These are phyloP conservation scores for Carassius gibelio DNA, from an alignment of 2,113 vertebrate species.

Conservation along the genomic window DNA sequence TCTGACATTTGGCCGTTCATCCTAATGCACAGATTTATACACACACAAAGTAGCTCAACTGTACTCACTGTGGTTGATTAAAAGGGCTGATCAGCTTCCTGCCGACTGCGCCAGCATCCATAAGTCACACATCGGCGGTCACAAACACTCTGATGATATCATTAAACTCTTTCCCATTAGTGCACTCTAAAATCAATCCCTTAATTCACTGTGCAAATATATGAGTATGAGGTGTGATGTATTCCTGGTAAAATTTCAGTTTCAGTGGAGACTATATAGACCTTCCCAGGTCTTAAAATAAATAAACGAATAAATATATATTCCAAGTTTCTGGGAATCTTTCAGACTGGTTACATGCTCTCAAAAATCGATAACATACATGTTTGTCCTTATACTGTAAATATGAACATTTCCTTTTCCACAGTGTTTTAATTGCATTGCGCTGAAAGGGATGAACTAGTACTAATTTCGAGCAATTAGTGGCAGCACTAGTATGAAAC, in stretches of 20 bases:
- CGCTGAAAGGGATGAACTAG: not conserved
- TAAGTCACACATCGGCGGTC: conserved; percentile 40
- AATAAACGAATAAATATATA: not conserved
- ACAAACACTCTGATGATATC: conserved; percentile 57
- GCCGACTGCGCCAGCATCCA: conserved; percentile 1
- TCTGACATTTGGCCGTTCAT: not conserved
- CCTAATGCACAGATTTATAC: conserved; percentile 4
- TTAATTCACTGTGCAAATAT: conserved; percentile 46
- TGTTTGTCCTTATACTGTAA: not conserved
- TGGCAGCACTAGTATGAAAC: not conserved
- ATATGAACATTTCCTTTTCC: not conserved
- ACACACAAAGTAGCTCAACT: not conserved
- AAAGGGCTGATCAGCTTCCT: not conserved
- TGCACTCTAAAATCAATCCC: conserved; percentile 52
- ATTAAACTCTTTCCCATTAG: conserved; percentile 64
- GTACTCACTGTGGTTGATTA: conserved; percentile 27
- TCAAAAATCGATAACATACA: not conserved
- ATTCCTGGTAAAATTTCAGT: conserved; percentile 23
- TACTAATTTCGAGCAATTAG: not conserved
- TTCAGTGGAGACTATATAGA: not conserved
- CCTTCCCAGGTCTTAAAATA: not conserved
- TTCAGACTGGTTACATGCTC: not conserved
- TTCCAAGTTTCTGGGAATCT: not conserved
- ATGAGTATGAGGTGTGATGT: conserved; percentile 56
- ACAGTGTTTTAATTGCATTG: not conserved